Evolutionary conservation across 2,113 vertebrate species (phyloP), one percentile per base, ranked within the genome.

Genomic region (Aspiorhynchus laticeps): DNA sequence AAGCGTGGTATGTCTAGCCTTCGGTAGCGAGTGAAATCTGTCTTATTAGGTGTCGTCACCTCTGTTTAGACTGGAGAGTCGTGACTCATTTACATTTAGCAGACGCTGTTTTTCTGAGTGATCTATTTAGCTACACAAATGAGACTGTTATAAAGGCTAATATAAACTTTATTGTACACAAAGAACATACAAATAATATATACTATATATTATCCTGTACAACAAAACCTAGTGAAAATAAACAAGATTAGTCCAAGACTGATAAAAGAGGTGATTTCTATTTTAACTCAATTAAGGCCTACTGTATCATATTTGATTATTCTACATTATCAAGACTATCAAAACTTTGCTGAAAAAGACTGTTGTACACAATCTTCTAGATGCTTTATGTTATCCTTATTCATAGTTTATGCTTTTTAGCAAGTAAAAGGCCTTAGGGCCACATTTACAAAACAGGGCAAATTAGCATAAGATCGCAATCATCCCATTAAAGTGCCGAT

Each of bases 1-100:
- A 92, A 92, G 91, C 92, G 92, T 93, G 90, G 89, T 89, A 93
- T 3, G 4, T 82, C 15, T 65, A 28, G 79, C 15, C 1, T 43
- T 65, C 1, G 7, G 7, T 65, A n/a, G 56, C 5, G 31, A 7
- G 10, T 59, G 12, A 63, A 41, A 46, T 28, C 43, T 15, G 74
- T 19, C 6, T 48, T 51, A 28, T 28, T 77, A 17, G 12, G 43
- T 77, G 12, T 26, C 11, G 24, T 77, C n/a, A 19, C 43, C 74
- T 46, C 7, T 51, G 6, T 51, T 77, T 74, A 21, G 38, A 43
- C 71, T 41, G 21, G 5, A 74, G 36, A 41, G 10, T 74, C 36
- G 36, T 73, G 69, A 24, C 33, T 73, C 69, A 73, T 73, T 41
- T 73, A 41, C 4, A 73, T 73, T 73, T 73, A 73, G 33, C 31